phyloP scores from a whole-genome alignment of 2,888 invertebrate genomes.

The Hymenopus coronatus region DNA sequence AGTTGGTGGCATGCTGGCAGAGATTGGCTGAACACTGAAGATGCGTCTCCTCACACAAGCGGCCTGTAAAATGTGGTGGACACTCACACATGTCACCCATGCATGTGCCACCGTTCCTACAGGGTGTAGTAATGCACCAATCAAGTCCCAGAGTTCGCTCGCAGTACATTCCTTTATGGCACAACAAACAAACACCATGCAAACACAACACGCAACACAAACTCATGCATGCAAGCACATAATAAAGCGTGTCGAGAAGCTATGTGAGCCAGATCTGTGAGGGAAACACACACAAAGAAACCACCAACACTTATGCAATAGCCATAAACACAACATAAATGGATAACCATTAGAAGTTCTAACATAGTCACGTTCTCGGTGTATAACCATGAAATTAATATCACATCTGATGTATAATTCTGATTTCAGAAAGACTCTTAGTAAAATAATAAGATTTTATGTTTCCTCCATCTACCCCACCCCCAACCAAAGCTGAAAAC shows the following conservation, averaged over 20 bases:
- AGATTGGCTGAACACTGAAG: conserved; percentile 51
- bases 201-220: neutral
- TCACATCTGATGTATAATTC: too few species aligned
- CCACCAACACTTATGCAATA: conserved; percentile 32
- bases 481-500: too few species aligned
- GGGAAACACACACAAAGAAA: neutral
- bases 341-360: too few species aligned
- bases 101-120: conserved; percentile 75
- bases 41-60: conserved; percentile 42
- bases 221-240: neutral
- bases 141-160: conserved; percentile 35
- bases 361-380: too few species aligned
- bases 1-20: conserved; percentile 60
- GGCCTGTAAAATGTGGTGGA: conserved; percentile 49
- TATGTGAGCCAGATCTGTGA: neutral
- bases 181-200: neutral
- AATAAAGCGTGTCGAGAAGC: neutral
- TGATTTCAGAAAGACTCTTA: too few species aligned
- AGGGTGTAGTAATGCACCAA: conserved; percentile 45
- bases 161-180: conserved; percentile 25
- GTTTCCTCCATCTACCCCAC: too few species aligned
- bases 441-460: too few species aligned
- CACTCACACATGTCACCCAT: conserved; percentile 47
- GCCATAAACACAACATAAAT: conserved; percentile 31
- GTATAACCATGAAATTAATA: too few species aligned